Base-by-base conservation (phyloP, 2,797 vertebrate genomes). In the Anisognathus igniventris region DNA sequence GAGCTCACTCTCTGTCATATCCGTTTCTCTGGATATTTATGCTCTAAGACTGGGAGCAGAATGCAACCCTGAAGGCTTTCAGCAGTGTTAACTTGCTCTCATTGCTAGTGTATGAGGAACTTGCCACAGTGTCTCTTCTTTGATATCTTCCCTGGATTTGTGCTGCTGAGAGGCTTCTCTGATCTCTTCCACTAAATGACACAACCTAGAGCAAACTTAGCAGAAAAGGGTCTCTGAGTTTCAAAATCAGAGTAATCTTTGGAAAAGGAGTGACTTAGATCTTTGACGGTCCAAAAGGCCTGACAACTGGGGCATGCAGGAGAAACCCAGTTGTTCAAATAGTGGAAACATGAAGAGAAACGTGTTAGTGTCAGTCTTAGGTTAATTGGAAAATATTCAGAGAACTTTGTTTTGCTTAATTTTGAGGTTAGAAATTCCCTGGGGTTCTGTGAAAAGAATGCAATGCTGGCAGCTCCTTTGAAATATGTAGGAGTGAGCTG, bases 351-450 rank as follows among this genome's bases (percentile, higher is more conserved):
- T 31, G 1, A 14, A 40, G 58, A 30, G 58, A 60, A 90, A 78
- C 93, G 50, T 1, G 1, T 91, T 64, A 66, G 58, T 90, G 95
- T 92, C 87, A 91, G 82, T 91, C 56, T 91, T 48, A 62, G 79
- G 93, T 93, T 96, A 97, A 96, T 82, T 92, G 87, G 73, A 90
- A 91, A 88, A 84, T 88, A 93, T 91, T 94, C 91, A 92, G 58
- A 93, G 62, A 73, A 84, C 70, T 96, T 95, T 89, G 31, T 91
- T 96, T 93, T 92, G 88, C 64, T 82, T 91, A 82, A 93, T 95
- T 94, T 90, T 91, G 91, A 93, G 82, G 87, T 95, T 92, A 91
- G 87, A 86, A 67, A 62, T 93, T 95, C 76, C 90, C 87, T 73
- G 53, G 85, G 30, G 60, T 88, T 90, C 82, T 90, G 6, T 84